Base-by-base conservation (phyloP, 1,140 invertebrate genomes). In the Scaptomyza montana region DNA sequence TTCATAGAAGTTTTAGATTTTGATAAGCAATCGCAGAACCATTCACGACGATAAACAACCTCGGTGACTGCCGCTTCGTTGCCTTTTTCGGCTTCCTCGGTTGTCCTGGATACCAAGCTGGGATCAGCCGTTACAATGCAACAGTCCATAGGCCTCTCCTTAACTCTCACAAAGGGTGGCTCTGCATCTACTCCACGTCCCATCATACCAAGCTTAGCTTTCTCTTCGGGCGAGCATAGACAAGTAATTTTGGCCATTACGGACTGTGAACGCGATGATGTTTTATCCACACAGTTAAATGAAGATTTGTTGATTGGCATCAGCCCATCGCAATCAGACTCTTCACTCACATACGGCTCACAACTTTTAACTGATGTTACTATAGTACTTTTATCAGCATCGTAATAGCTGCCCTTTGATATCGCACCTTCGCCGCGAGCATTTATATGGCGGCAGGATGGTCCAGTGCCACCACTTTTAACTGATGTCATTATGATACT, bases 241-340 rank as follows among this genome's bases (percentile, higher is more conserved):
- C 82, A 81, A 2, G 81, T 85, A 5, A 85, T 49, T 36, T 81
- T 71, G 5, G 47, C 78, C 54, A 81, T 73, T 5, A 85, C 55
- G 5, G 82, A 87, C 4, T 36, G 81, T 6, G 81, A 85, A 5
- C 78, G 47, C 0, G 66, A 79, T 6, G 80, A 81, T 3, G 78
- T 86, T 8, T 67, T 30, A 39, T 64, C 39, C 5, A 62, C 28
- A 4, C n/a, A n/a, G 1, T 67, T 78, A 12, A 80, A 67, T 2
- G 78, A 79, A 2, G 67, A 47, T 16, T 49, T 62, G 10, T 30
- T 55, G 2, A 13, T 13, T 9, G 39, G 46, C n/a, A 39, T 5
- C 19, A 6, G 19, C 13, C 16, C 7, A 0, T 51, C n/a, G n/a
- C 4, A 2, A 1, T 30, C 28, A 51, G 28, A 6, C 7, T 19